phyloP scores from a whole-genome alignment of 35 echinoderm and acorn worm genomes.

The Lytechinus pictus region DNA sequence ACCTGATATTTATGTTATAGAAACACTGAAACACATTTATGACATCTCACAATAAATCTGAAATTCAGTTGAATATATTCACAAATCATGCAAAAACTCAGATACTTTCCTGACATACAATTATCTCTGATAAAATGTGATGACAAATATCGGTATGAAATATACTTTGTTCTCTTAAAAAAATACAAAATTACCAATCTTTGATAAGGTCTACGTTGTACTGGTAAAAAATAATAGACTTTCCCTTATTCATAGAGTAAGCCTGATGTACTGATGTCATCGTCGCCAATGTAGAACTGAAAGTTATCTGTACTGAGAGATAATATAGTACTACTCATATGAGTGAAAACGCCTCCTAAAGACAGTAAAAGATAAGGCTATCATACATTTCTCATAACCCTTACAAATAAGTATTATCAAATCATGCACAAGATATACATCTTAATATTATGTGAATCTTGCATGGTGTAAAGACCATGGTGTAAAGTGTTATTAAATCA shows the following conservation, averaged over 20 bases:
- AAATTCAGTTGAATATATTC: background rate
- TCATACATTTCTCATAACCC: background rate
- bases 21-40: constrained; percentile 16
- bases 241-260: background rate
- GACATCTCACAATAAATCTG: background rate
- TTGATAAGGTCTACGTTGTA: constrained; percentile 24
- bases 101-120: background rate
- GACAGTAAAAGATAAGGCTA: constrained; percentile 20
- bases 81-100: background rate
- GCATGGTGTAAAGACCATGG: background rate
- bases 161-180: constrained; percentile 47
- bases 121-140: background rate
- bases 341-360: background rate
- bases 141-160: constrained; percentile 35
- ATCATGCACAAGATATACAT: background rate
- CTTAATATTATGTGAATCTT: background rate
- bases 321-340: background rate
- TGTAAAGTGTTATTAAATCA: background rate
- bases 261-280: constrained; percentile 22
- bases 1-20: background rate
- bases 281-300: background rate
- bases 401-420: background rate
- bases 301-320: background rate
- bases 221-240: constrained; percentile 29
- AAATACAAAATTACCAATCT: constrained; percentile 44